These are phyloP conservation scores for Ambastaia sidthimunki DNA, from an alignment of 2,797 vertebrate species.

Conservation along the genomic window DNA sequence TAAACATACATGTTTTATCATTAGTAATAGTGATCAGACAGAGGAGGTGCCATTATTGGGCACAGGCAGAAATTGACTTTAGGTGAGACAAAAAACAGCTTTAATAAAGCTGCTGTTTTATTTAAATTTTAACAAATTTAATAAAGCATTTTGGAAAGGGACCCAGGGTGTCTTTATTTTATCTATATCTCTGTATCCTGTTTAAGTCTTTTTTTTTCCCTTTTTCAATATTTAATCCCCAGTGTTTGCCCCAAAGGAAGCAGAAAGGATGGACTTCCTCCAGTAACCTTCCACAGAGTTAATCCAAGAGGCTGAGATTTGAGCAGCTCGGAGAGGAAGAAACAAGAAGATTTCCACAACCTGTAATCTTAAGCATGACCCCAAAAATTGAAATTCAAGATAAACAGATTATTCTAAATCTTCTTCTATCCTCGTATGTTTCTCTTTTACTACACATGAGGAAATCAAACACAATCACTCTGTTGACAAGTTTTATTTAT, in stretches of 20 bases:
- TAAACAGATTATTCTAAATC: conserved; percentile 44
- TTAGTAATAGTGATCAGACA: conserved; percentile 49
- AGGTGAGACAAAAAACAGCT: conserved; percentile 31
- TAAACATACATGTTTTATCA: conserved; percentile 47
- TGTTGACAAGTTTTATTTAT: conserved; percentile 16
- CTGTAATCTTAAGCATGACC: conserved; percentile 37
- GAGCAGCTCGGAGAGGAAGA: conserved; percentile 8
- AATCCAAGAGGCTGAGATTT: conserved; percentile 48
- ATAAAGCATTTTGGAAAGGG: conserved; percentile 31
- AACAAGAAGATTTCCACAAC: conserved; percentile 20
- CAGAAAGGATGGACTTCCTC: conserved; percentile 20
- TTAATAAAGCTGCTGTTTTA: no score
- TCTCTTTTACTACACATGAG: conserved; percentile 3
- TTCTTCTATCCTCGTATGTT: neutral
- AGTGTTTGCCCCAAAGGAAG: conserved; percentile 36
- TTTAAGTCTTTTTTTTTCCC: conserved; percentile 3
- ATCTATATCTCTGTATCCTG: conserved; percentile 8
- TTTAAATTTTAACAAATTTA: no score
- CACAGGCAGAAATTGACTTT: conserved; percentile 41
- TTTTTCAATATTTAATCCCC: conserved; percentile 27
- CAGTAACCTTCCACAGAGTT: conserved; percentile 45
- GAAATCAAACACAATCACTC: conserved; percentile 1
- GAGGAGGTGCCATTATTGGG: conserved; percentile 38
- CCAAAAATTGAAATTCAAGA: conserved; percentile 26
- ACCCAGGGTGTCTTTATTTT: conserved; percentile 25